Evolutionary conservation across 2,113 vertebrate species (phyloP), one percentile per base, ranked within the genome.

Genomic region (Paracanthobrama guichenoti): DNA sequence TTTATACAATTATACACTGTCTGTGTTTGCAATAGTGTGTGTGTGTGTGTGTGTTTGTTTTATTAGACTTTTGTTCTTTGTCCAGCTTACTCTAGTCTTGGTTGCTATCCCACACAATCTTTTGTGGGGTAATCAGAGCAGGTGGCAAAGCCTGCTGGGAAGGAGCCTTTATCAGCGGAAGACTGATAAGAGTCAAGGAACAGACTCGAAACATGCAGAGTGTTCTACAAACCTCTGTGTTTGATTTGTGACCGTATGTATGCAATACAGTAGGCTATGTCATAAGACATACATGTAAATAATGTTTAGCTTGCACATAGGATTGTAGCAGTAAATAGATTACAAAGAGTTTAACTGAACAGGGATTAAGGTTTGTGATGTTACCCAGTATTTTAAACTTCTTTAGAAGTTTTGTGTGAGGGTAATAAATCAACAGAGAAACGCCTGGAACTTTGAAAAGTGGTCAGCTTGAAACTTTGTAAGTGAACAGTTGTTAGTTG

Each of bases 81-180:
- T 62, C 55, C 76, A 44, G 57, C 62, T 44, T 60, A 62, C 35
- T 79, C 13, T 24, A 44, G 55, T 44, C 7, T 79, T 79, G 22
- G 55, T 60, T 79, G 57, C 35, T 44, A 79, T 44, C n/a, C 8
- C 76, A 79, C n/a, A 3, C n/a, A 78, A 24, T 78, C 18, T 59
- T 44, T 44, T 79, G 31, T 42, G 13, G 57, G 57, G 76, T 62
- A 79, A 79, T 79, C 76, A 26, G 35, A 79, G 57, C 76, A 79
- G 76, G 76, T 79, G 76, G 76, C 50, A 59, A 59, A 42, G 75
- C 75, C 31, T 59, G 20, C 39, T 79, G 57, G 57, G 77, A 79
- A 62, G 62, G 7, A 79, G 42, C 1, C 39, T 79, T 79, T 79
- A 79, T 46, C 57, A 79, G 42, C 39, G 1, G 39, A 79, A 60